Evolutionary conservation across 2,797 vertebrate genomes (phyloP).

Genomic region (Luscinia megarhynchos): DNA sequence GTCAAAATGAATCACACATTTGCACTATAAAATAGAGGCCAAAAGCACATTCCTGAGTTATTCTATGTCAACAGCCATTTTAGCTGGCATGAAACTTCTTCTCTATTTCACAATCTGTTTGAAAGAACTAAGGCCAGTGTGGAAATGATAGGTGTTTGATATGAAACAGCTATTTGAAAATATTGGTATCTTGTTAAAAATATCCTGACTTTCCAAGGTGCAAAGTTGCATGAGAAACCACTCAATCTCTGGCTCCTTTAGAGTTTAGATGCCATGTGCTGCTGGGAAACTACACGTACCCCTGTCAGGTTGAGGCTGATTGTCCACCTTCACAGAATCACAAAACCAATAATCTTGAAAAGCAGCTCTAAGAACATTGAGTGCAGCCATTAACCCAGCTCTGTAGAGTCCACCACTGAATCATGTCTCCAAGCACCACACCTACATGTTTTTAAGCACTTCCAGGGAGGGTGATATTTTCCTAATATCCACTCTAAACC

Average conservation of each 20-base stretch:
- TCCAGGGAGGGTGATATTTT: not conserved
- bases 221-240: not conserved
- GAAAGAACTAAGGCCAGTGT: not conserved
- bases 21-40: constrained; percentile 17
- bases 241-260: not conserved
- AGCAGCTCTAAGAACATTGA: not conserved
- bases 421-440: not conserved
- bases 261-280: not conserved
- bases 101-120: not conserved
- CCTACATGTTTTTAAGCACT: not conserved
- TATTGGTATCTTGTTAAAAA: constrained; percentile 5
- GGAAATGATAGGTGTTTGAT: constrained; percentile 5
- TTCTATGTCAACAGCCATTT: constrained; percentile 27
- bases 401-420: not conserved
- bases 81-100: not conserved
- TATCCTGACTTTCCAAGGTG: not conserved
- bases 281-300: not conserved
- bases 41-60: constrained; percentile 26
- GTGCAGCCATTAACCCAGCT: not conserved
- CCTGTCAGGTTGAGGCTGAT: not conserved
- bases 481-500: not conserved
- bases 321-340: not conserved
- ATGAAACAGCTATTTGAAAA: constrained; percentile 28
- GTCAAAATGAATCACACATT: constrained; percentile 28
- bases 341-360: not conserved